Conservation (phyloP, 2,888 invertebrate genomes). For the Parnassius smintheus region DNA sequence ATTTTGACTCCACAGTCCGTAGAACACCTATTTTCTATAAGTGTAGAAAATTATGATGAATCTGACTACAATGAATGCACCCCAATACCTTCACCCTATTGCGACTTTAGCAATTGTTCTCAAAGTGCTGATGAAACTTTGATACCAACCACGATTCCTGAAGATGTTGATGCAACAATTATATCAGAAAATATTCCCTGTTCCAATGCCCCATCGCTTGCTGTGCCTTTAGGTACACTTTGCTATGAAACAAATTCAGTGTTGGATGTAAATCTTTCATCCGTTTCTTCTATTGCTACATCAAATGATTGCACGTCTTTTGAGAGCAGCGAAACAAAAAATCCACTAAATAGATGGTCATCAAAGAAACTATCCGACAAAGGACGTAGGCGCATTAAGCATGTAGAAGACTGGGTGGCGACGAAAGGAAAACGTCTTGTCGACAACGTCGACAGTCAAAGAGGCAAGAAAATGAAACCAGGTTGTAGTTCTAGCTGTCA, state of each 20-base stretch:
- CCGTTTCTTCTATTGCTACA: not conserved
- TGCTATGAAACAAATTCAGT: not conserved
- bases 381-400: not conserved
- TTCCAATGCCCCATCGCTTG: not conserved
- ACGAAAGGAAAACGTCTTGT: not conserved
- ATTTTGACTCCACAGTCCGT: too few relatives aligned
- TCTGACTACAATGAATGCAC: not conserved
- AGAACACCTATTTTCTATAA: too few relatives aligned
- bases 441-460: too few relatives aligned
- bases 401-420: not conserved
- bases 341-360: not conserved
- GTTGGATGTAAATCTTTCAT: not conserved
- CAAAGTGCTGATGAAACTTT: not conserved
- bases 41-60: conserved; percentile 1
- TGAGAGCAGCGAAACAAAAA: not conserved
- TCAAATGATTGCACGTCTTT: not conserved
- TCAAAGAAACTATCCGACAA: not conserved
- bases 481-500: too few relatives aligned
- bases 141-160: not conserved
- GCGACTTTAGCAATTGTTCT: not conserved
- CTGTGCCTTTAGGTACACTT: not conserved
- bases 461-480: too few relatives aligned
- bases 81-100: not conserved
- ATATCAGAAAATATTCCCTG: too few relatives aligned
- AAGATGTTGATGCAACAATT: not conserved